Percentiles rank a stretch among this genome's conserved stretches.
Evolutionary conservation across 1,140 invertebrate genomes (phyloP).

Genomic region (Drosophila ficusphila): DNA sequence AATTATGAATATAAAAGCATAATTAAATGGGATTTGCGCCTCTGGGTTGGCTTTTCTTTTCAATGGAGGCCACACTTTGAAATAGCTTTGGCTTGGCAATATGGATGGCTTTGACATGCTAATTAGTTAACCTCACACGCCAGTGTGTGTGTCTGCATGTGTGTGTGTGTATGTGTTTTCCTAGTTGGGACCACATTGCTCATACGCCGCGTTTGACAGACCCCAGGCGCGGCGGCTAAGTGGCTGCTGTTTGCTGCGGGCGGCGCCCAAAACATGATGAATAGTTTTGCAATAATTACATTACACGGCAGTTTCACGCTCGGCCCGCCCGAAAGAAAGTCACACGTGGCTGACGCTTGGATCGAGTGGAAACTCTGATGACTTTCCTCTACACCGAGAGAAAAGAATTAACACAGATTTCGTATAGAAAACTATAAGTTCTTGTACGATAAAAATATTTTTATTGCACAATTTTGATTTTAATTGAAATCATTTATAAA

Average conservation of each 20-base stretch:
- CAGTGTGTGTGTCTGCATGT: not conserved
- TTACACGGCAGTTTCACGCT: conserved; percentile 74
- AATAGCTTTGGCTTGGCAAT: conserved; percentile 41
- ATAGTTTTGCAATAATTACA: conserved; percentile 79
- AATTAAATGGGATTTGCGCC: conserved; percentile 72
- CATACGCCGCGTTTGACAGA: conserved; percentile 50
- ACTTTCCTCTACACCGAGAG: conserved; percentile 6
- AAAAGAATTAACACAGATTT: no score
- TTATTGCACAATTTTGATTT: no score
- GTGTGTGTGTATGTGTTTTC: conserved; percentile 3
- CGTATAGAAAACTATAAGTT: no score
- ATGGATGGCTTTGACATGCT: conserved; percentile 77
- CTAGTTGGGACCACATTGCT: conserved; percentile 21
- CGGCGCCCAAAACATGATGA: conserved; percentile 70
- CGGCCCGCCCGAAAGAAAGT: conserved; percentile 55
- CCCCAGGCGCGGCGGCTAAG: conserved; percentile 44
- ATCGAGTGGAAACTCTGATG: conserved; percentile 26
- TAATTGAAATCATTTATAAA: no score
- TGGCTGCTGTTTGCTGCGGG: conserved; percentile 45
- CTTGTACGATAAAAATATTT: not conserved
- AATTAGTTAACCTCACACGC: conserved; percentile 69
- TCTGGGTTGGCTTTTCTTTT: conserved; percentile 36
- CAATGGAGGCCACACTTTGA: conserved; percentile 18
- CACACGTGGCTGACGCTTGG: conserved; percentile 65
- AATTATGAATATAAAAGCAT: conserved; percentile 64